Evolutionary conservation across 2,888 invertebrate genomes (phyloP), one percentile per base, ranked within the genome.

Genomic region (Lacanobia wlatinum): DNA sequence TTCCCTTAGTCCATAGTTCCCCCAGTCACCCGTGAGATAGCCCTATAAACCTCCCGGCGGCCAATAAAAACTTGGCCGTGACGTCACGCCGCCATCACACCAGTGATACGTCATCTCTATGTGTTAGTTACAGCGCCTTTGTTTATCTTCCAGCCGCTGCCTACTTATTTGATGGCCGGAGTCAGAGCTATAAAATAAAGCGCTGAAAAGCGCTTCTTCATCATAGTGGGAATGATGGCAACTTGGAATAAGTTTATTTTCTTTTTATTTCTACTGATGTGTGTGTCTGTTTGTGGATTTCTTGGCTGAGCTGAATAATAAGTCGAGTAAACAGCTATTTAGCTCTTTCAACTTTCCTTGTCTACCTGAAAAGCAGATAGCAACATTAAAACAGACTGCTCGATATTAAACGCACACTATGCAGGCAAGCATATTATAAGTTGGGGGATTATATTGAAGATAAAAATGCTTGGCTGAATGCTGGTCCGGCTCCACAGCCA

Each of bases 1-100:
- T 55, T 7, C 9, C 50, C n/a, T 12, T 2, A 55, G 52, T 74
- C 23, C 64, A 14, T 16, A 70, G 56, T 74, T 63, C 38, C 52
- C n/a, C 53, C 9, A 62, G 63, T 56, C 59, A 60, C 34, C 48
- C 53, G 52, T 43, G 55, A 60, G 53, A 69, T 63, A 66, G 62
- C 64, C 63, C 70, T 59, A 85, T 84, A 84, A 83, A 79, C 53
- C 73, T 69, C 52, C 61, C 78, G 80, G 82, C 73, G 78, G 83
- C 82, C 86, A 85, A 89, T 88, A 89, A 89, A 88, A 89, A 89
- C 64, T 89, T 86, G 83, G 70, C 80, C 67, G 70, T 72, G 84
- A 83, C 85, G 83, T 80, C 82, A 82, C 72, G 70, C 40, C 72
- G 73, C 66, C 66, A 77, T 80, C 80, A 72, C 64, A 61, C 61